Evolutionary conservation across 2,888 invertebrate genomes (phyloP).

Genomic region (Erannis defoliaria): DNA sequence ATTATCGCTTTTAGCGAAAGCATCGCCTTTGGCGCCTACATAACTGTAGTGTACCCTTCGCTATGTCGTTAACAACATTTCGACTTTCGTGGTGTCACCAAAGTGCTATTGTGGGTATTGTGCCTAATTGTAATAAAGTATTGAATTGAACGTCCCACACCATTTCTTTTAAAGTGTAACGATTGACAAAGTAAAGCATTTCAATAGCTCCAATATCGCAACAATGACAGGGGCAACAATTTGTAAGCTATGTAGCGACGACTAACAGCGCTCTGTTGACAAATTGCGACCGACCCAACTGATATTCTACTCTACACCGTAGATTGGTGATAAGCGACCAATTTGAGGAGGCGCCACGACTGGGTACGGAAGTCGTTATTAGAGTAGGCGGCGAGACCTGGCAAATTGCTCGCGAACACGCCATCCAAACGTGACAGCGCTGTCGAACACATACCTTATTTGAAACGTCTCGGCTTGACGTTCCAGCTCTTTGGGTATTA

Average conservation of each 20-base stretch:
- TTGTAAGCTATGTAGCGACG: conserved; percentile 57
- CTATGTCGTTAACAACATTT: no score
- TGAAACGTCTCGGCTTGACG: conserved; percentile 80
- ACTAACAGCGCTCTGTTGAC: conserved; percentile 72
- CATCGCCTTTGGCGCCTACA: no score
- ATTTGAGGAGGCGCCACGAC: conserved; percentile 86
- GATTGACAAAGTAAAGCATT: neutral
- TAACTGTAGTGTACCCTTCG: no score
- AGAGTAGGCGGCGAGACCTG: conserved; percentile 84
- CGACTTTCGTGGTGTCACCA: no score
- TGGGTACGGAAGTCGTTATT: conserved; percentile 86
- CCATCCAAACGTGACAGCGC: conserved; percentile 84
- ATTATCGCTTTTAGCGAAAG: no score
- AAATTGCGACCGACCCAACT: conserved; percentile 79
- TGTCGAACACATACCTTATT: conserved; percentile 85
- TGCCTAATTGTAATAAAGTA: no score
- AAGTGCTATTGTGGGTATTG: no score
- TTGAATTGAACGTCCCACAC: no score
- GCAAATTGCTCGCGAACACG: conserved; percentile 84
- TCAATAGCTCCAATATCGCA: conserved; percentile 12
- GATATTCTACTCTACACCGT: conserved; percentile 80
- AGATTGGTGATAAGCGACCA: conserved; percentile 87
- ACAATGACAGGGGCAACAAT: conserved; percentile 25
- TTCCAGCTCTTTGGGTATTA: conserved; percentile 67
- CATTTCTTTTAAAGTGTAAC: neutral